Evolutionary conservation across 2,888 invertebrate species (phyloP).

Genomic region (Diaprepes abbreviatus): DNA sequence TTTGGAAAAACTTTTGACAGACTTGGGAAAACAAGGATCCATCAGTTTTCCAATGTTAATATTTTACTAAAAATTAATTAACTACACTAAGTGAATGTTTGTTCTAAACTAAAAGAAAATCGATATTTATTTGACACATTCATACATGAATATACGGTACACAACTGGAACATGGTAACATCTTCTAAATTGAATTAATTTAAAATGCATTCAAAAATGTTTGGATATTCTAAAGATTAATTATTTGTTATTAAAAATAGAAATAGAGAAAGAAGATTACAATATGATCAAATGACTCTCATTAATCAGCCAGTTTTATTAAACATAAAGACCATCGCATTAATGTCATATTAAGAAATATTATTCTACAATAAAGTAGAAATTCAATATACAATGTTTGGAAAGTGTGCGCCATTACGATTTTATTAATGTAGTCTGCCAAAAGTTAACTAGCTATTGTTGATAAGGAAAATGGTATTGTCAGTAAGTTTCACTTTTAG

Average conservation of each 20-base stretch:
- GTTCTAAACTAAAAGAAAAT: no score
- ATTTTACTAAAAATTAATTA: no score
- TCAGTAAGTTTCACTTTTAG: conserved; percentile 17
- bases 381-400: conserved; percentile 16
- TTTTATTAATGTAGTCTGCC: conserved; percentile 16
- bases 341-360: conserved; percentile 19
- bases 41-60: no score
- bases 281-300: neutral
- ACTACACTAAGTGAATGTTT: no score
- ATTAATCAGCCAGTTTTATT: conserved; percentile 8
- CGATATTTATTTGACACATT: no score
- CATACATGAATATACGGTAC: no score
- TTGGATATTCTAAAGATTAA: neutral
- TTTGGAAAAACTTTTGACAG: no score
- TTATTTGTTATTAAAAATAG: neutral
- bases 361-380: conserved; percentile 11
- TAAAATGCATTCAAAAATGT: neutral
- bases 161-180: no score
- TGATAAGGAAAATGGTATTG: conserved; percentile 18
- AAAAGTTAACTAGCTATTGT: conserved; percentile 29
- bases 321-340: conserved; percentile 13
- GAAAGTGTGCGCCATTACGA: conserved; percentile 10
- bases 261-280: neutral
- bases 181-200: no score
- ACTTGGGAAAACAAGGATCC: no score